Evolutionary conservation across 2,797 vertebrate species (phyloP).

Genomic region (Rhinoraja longicauda): DNA sequence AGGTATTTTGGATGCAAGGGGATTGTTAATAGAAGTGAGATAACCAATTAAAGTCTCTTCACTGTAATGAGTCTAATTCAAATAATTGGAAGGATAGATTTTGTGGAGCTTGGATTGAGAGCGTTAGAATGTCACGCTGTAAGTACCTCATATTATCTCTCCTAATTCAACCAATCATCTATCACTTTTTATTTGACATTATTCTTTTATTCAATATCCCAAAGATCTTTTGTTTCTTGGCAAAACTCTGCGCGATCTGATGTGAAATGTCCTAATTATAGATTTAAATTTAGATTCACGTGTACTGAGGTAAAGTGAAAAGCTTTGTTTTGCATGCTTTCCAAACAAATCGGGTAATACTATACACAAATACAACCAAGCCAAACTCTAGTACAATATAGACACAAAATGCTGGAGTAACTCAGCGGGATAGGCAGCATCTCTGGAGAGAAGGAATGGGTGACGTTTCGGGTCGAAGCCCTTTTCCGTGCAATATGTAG

Average conservation of each 20-base stretch:
- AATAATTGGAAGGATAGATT: not conserved
- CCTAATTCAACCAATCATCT: constrained; percentile 7
- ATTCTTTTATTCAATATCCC: not conserved
- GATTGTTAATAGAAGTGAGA: not conserved
- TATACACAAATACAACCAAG: no score
- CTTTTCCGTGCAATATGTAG: no score
- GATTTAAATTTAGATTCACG: no score
- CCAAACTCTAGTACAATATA: no score
- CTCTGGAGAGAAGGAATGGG: no score
- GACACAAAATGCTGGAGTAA: no score
- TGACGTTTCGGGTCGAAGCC: no score
- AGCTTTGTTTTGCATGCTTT: no score
- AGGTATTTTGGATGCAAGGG: not conserved
- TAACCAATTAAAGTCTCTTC: not conserved
- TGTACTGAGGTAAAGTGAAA: no score
- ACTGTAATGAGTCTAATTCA: not conserved
- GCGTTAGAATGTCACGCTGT: not conserved
- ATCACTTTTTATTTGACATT: not conserved
- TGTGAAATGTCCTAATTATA: not conserved
- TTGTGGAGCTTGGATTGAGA: not conserved
- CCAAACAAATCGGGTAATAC: no score
- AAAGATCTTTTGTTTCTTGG: not conserved
- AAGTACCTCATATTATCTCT: not conserved
- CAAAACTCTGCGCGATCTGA: not conserved
- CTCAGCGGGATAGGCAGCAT: no score